Base-by-base conservation (phyloP, 2,797 vertebrate genomes). In the Cyclura pinguis region DNA sequence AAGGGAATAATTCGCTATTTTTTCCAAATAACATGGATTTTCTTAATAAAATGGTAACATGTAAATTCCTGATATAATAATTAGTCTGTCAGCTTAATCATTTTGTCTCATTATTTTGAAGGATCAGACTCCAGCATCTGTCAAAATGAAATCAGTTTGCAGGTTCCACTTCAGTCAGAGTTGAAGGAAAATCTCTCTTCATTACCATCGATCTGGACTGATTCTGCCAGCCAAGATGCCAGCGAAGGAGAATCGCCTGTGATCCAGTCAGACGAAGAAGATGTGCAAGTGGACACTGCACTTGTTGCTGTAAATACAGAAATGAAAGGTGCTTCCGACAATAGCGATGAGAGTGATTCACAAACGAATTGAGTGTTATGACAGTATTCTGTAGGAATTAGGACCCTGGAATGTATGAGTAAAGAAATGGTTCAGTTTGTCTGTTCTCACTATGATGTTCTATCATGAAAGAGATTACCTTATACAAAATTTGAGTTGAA, bases 221-320 rank as follows among this genome's bases (percentile, higher is more conserved):
- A 98, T 92, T 97, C 97, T 0, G 97, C 97, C 94, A 97, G 98
- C 96, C 98, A 98, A 92, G 98, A 98, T 5, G 97, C 97, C 0
- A 97, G 98, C 6, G 98, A 98, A 12, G 97, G 0, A 72, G 97
- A 98, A 6, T 96, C 97, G 0, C 98, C 97, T 0, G 67, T 98
- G 5, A 95, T 99, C 16, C 98, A 99, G 95, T 98, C 98, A 0
- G 99, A 99, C 0, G 99, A 99, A 89, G 99, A 99, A 87, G 98
- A 99, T 6, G 96, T 99, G 42, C 98, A 98, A 76, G 97, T 96
- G 13, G 99, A 99, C 96, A 97, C 96, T 38, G 97, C 97, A 13
- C 96, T 99, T 67, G 96, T 96, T 80, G 97, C 94, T 14, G 95
- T 97, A 22, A 86, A 95, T 22, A 92, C 85, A 0, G 96, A 96